Evolutionary conservation across 2,888 invertebrate species (phyloP), one percentile per base, ranked within the genome.

Genomic region (Apamea anceps): DNA sequence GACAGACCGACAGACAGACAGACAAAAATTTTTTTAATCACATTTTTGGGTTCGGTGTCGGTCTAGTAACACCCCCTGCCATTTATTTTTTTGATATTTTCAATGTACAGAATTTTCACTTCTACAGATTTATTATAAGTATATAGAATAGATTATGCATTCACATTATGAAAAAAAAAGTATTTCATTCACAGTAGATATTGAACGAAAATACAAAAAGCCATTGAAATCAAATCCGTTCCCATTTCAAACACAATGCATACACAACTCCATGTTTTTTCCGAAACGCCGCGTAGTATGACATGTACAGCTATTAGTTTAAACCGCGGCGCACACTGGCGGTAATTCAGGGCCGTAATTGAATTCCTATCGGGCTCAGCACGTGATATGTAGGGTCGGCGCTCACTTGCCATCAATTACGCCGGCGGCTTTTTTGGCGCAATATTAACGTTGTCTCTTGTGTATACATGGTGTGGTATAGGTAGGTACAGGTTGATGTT

Each of bases 331-430:
- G 86, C 81, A 86, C 82, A 85, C 82, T 76, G 86, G 88, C 81
- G 82, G 84, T 89, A 86, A 90, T 91, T 88, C 81, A 77, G 78
- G 78, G 81, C 81, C 70, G 82, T 91, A 91, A 91, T 91, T 91
- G 88, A 91, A 90, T 91, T 90, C 89, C 85, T 87, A 86, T 88
- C 77, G 79, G 60, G 84, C 83, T 78, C 80, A 85, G 77, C 85
- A 54, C 85, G 85, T 88, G 85, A 88, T 86, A 88, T 89, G 87
- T 89, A 82, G 83, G 87, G 80, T 72, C 79, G 75, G 45, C 78
- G 79, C 72, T 82, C 83, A 83, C 79, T 77, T 75, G 79, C 84
- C 83, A 82, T 85, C 85, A 87, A 85, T 88, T 86, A 81, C 51
- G 77, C 76, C 70, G 71, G 54, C 45, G 84, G 72, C 80, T 79